Base-by-base conservation (phyloP, 2,888 invertebrate genomes). In the Sesia bembeciformis region DNA sequence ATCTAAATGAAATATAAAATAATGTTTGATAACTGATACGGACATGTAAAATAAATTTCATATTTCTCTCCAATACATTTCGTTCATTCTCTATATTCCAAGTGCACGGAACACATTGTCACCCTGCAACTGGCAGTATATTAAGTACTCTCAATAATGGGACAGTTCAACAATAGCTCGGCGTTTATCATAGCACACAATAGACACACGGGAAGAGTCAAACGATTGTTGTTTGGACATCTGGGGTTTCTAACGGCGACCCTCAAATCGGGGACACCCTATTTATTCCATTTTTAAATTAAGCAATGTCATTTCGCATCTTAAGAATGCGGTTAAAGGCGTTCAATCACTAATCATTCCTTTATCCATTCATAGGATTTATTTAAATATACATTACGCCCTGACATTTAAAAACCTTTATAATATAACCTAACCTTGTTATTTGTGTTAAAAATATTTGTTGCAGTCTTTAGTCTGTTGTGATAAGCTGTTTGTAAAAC, bases 201-300 rank as follows among this genome's bases (percentile, higher is more conserved):
- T 74, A 67, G 72, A 55, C 60, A 60, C 63, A 61, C 66, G 65
- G 65, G 65, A 61, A 65, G 64, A 73, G 68, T 72, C 70, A 64
- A 64, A 62, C 82, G 70, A 74, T 81, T 81, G 76, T 79, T 84
- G 81, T 85, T 82, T 83, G 75, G 84, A 85, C 88, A 88, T 89
- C 84, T 88, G 87, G 85, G 84, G 78, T 78, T 75, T 72, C 72
- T 67, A 67, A 75, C 71, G 77, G 71, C 70, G 67, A 67, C 69
- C 67, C 67, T 59, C 66, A 62, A 65, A 65, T 56, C 63, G 67
- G 61, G 67, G 66, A 73, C 70, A 70, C 69, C 67, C 73, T 72
- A 70, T 74, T 71, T 58, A 68, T 59, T 69, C 64, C 65, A 61
- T 63, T 67, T 75, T 76, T 68, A 58, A 63, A 71, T 66, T 71